Percentiles rank a stretch among this genome's conserved stretches.
phyloP scores from a whole-genome alignment of 1,140 invertebrate genomes.

The Chlorops oryzae region DNA sequence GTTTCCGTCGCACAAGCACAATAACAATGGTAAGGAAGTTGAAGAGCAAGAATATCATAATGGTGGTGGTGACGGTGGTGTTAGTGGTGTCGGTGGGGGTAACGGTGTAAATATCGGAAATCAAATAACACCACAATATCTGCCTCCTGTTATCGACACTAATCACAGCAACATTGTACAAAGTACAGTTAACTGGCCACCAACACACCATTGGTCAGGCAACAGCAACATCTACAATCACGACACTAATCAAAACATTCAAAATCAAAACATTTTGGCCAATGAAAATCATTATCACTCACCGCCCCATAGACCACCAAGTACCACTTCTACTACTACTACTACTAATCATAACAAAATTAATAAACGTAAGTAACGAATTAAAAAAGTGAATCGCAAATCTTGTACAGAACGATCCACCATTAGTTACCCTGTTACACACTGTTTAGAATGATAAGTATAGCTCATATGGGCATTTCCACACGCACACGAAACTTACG shows the following conservation, averaged over 20 bases:
- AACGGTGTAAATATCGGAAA: slow-evolving; percentile 9
- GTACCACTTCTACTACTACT: too few relatives aligned
- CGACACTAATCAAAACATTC: slow-evolving; percentile 19
- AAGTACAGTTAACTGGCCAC: slow-evolving; percentile 30
- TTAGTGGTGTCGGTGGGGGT: too few relatives aligned
- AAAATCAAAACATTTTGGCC: too few relatives aligned
- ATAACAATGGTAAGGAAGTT: slow-evolving; percentile 37
- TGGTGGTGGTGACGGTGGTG: slow-evolving; percentile 5
- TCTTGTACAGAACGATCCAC: background rate
- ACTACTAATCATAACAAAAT: slow-evolving; percentile 48
- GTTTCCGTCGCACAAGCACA: slow-evolving; percentile 31
- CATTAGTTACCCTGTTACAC: too few relatives aligned
- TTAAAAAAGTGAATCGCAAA: background rate
- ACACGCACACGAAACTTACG: too few relatives aligned
- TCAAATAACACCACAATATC: slow-evolving; percentile 16
- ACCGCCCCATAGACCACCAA: slow-evolving; percentile 47
- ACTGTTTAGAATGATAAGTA: too few relatives aligned
- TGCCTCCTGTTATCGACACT: slow-evolving; percentile 23
- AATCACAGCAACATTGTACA: slow-evolving; percentile 33
- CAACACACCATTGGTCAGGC: slow-evolving; percentile 6
- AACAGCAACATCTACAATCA: slow-evolving; percentile 29
- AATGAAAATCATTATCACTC: slow-evolving; percentile 28
- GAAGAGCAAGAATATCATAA: background rate
- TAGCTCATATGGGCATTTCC: too few relatives aligned
- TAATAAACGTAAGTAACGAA: slow-evolving; percentile 6